phyloP scores from a whole-genome alignment of 2,797 vertebrate genomes.

The Odontamblyopus rebecca region DNA sequence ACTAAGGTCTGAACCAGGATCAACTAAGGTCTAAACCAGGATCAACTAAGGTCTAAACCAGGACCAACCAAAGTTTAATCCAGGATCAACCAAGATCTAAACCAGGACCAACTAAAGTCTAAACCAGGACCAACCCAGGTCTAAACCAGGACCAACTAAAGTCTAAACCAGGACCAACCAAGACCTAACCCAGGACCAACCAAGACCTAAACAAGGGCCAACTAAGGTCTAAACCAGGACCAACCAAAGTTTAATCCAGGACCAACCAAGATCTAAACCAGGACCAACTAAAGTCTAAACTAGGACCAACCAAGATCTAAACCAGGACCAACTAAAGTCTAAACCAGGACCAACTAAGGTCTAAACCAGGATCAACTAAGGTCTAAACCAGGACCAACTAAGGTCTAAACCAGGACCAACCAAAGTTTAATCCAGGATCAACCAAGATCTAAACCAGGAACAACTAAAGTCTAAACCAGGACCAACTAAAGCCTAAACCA shows the following conservation, averaged over 20 bases:
- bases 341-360: background rate
- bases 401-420: no score
- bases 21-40: no score
- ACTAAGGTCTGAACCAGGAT: no score
- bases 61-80: no score
- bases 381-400: no score
- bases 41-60: no score
- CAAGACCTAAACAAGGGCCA: background rate
- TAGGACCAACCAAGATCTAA: background rate
- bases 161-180: slow-evolving; percentile 7
- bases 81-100: background rate
- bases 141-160: background rate
- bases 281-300: no score
- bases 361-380: no score
- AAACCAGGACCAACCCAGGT: background rate
- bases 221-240: background rate
- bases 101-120: background rate
- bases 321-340: background rate
- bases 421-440: no score
- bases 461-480: no score
- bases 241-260: background rate
- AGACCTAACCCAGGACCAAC: background rate
- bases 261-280: background rate
- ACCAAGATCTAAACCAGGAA: no score
- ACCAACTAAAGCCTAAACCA: no score